Evolutionary conservation across 2,113 vertebrate species (phyloP).

Genomic region (Hemiscyllium ocellatum): DNA sequence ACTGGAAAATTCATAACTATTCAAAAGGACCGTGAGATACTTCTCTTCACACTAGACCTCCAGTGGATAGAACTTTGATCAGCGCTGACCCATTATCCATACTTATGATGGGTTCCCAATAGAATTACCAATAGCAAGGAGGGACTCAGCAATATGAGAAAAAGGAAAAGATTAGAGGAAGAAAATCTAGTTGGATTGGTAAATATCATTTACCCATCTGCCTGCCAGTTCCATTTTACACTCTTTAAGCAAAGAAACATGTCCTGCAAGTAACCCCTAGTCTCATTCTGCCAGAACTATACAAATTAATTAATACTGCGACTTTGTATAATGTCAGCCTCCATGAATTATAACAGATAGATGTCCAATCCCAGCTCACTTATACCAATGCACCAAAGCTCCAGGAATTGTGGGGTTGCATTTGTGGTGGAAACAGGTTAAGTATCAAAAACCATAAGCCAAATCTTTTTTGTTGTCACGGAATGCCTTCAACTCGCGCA

Average conservation of each 20-base stretch:
- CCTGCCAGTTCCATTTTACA: fast-evolving
- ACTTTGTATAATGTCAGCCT: neutral
- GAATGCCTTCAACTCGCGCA: neutral
- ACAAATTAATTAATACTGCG: neutral
- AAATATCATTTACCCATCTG: neutral
- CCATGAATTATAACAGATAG: neutral
- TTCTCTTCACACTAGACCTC: neutral
- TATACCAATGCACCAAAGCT: neutral
- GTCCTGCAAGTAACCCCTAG: neutral
- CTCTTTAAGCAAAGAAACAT: neutral
- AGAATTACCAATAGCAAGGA: neutral
- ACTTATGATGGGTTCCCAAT: neutral
- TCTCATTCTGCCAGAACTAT: neutral
- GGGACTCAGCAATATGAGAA: neutral
- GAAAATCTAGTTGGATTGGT: neutral
- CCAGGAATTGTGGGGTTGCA: neutral
- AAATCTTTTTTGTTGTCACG: neutral
- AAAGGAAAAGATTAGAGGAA: neutral
- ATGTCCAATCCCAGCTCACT: neutral
- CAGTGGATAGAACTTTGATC: neutral
- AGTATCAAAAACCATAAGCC: neutral
- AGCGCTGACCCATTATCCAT: neutral
- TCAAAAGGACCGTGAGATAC: neutral
- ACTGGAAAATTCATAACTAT: too few species aligned
- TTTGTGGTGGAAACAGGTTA: neutral